These are phyloP conservation scores for Dascillus cervinus DNA, from an alignment of 2,888 invertebrate species.

Conservation along the genomic window DNA sequence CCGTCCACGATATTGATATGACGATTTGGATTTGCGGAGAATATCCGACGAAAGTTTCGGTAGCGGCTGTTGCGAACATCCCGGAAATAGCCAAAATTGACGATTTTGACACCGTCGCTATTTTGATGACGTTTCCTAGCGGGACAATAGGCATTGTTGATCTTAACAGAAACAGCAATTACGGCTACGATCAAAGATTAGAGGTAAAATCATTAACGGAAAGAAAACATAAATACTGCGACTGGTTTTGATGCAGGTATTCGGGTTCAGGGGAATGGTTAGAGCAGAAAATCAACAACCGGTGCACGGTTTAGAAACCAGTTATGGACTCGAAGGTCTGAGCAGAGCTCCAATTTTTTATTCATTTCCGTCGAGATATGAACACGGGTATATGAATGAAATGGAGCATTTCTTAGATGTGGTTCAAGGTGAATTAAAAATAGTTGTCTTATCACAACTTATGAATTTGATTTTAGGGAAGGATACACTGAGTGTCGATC, in stretches of 20 bases:
- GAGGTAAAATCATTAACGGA: too few species aligned
- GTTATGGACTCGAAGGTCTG: constrained; percentile 38
- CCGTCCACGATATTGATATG: constrained; percentile 63
- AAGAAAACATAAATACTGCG: too few species aligned
- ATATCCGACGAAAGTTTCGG: constrained; percentile 50
- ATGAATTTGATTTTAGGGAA: constrained; percentile 25
- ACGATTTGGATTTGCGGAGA: constrained; percentile 57
- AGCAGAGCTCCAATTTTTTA: constrained; percentile 50
- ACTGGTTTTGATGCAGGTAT: constrained; percentile 37
- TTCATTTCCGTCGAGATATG: constrained; percentile 54
- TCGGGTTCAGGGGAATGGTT: constrained; percentile 53
- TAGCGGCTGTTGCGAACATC: constrained; percentile 48
- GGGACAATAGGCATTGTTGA: constrained; percentile 58
- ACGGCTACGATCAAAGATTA: constrained; percentile 62
- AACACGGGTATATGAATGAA: constrained; percentile 47
- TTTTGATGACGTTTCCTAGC: constrained; percentile 53
- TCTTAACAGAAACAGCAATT: constrained; percentile 52
- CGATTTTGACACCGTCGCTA: constrained; percentile 58
- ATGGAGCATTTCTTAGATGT: constrained; percentile 56
- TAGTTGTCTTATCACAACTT: background rate
- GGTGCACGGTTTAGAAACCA: constrained; percentile 41
- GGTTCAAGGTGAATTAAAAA: constrained; percentile 46
- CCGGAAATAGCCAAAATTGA: constrained; percentile 52
- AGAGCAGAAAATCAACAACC: constrained; percentile 50
- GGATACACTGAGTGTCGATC: constrained; percentile 38